Evolutionary conservation across 1,140 invertebrate species (phyloP), one percentile per base, ranked within the genome.

Genomic region (Trichoplusia ni): DNA sequence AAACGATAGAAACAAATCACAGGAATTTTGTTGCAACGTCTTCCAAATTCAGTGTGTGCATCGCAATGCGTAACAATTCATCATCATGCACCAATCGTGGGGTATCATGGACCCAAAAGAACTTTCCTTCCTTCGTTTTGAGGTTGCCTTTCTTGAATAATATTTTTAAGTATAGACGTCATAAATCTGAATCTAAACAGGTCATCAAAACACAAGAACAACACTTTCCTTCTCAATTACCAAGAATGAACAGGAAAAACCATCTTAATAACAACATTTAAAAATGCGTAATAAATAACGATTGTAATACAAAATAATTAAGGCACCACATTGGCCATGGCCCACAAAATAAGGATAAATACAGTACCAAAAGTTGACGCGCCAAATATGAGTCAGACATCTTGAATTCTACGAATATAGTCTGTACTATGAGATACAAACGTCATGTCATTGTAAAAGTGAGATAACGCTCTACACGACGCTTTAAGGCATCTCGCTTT

Each of bases 321-420:
- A 11, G 4, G 21, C 13, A 44, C 25, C 14, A 58, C 2, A n/a
- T 13, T 19, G 21, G 13, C 54, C 54, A 42, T 58, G 54, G 21
- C 54, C 38, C 6, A 42, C 11, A 18, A 44, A 16, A 44, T 58
- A 23, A 58, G 54, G 54, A 58, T 42, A 58, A 58, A 42, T 18
- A 54, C n/a, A n/a, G n/a, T n/a, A 16, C 38, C 9, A 44, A 58
- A 58, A 58, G 14, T 44, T 27, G 38, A 42, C 38, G 23, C 37
- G 54, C 38, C 27, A 25, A 31, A 58, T 19, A 19, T 58, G 54
- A 58, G 14, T 42, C 37, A 31, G 38, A 37, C 53, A 56, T 42
- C 23, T 38, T 56, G 13, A 7, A 11, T 58, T 58, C 54, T 33
- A 11, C 38, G 54, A 58, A 58, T 1, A 44, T 6, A 4, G 27